Conservation (phyloP, 2,888 invertebrate species). For the Griposia aprilina region DNA sequence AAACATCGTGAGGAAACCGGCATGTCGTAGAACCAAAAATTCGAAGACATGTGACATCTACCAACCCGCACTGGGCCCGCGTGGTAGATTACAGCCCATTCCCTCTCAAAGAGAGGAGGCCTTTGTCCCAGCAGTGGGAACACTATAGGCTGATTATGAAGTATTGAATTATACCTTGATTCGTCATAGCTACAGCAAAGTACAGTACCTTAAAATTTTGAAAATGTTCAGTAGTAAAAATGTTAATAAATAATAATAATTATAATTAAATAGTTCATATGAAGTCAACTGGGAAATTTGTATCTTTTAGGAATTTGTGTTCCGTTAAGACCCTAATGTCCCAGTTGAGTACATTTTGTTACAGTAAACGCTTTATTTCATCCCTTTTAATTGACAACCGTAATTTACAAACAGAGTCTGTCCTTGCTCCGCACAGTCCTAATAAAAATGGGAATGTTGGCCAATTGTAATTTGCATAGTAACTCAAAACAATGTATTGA, state of each 20-base stretch:
- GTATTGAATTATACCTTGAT: constrained; percentile 73
- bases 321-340: not conserved
- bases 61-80: no score
- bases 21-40: no score
- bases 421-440: not conserved
- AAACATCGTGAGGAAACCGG: no score
- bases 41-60: no score
- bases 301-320: not conserved
- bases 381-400: not conserved
- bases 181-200: not conserved
- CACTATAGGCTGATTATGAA: no score
- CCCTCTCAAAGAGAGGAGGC: no score
- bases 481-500: not conserved
- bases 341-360: not conserved
- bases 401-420: not conserved
- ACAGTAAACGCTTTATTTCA: not conserved
- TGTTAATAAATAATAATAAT: no score
- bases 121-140: no score
- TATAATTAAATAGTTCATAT: not conserved
- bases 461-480: not conserved
- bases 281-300: not conserved
- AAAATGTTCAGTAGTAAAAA: not conserved
- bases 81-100: no score
- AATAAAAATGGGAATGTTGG: not conserved
- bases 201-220: not conserved